Evolutionary conservation across 2,797 vertebrate species (phyloP).

Genomic region (Danio albolineatus): DNA sequence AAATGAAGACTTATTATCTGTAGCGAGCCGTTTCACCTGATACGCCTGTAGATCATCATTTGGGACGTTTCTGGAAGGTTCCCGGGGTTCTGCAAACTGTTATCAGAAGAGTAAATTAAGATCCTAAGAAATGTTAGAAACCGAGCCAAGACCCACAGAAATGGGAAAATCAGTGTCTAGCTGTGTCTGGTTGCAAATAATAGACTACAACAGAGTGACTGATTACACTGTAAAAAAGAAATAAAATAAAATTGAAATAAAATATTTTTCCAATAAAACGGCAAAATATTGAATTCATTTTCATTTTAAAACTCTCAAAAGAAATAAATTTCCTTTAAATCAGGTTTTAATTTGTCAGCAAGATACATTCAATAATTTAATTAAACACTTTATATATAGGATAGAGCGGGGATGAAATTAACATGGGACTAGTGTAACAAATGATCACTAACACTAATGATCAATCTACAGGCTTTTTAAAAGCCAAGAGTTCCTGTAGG

Average conservation of each 20-base stretch:
- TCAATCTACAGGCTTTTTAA: no score
- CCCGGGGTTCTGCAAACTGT: conserved; percentile 25
- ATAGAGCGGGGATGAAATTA: no score
- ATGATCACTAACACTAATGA: no score
- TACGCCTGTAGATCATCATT: conserved; percentile 38
- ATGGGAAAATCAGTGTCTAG: neutral
- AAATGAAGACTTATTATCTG: conserved; percentile 40
- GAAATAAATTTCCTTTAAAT: no score
- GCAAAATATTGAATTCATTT: no score
- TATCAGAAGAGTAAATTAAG: conserved; percentile 27
- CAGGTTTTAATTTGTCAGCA: no score
- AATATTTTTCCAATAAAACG: neutral
- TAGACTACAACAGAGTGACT: neutral
- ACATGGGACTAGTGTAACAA: no score
- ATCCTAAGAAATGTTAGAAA: conserved; percentile 2
- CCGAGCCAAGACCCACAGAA: conserved; percentile 5
- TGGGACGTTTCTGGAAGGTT: conserved; percentile 20
- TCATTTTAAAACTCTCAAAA: no score
- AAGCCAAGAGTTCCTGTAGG: no score
- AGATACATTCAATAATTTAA: no score
- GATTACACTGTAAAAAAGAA: neutral
- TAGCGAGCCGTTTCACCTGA: conserved; percentile 24
- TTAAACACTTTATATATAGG: no score
- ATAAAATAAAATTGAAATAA: neutral
- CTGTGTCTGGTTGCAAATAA: neutral